Evolutionary conservation across 2,888 invertebrate genomes (phyloP).

Genomic region (Plebejus anna): DNA sequence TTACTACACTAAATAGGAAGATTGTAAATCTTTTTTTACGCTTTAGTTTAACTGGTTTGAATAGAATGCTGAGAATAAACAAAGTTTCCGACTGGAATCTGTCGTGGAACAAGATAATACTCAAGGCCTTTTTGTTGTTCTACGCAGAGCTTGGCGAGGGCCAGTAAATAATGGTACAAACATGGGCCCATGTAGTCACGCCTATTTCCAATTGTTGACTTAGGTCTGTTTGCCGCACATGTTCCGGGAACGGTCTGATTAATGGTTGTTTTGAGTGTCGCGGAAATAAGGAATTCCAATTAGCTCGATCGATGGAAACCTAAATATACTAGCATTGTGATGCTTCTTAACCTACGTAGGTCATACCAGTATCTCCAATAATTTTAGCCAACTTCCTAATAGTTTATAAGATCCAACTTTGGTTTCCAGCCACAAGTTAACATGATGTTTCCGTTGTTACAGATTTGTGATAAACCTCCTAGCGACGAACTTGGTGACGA

Average conservation of each 20-base stretch:
- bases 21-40: not conserved
- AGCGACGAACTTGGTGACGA: constrained; percentile 73
- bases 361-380: no score
- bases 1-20: not conserved
- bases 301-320: not conserved
- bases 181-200: not conserved
- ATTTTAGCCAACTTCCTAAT: not conserved
- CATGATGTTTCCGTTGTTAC: constrained; percentile 53
- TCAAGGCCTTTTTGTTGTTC: constrained; percentile 15
- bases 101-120: not conserved
- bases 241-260: not conserved
- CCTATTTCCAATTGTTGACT: constrained; percentile 4
- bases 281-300: constrained; percentile 8
- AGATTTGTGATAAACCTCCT: constrained; percentile 83
- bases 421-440: constrained; percentile 30
- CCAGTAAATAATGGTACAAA: constrained; percentile 8
- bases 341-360: no score
- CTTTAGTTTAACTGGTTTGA: not conserved
- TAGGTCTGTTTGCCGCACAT: not conserved
- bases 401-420: not conserved
- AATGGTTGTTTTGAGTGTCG: constrained; percentile 4
- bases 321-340: not conserved
- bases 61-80: not conserved
- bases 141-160: not conserved
- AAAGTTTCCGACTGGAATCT: constrained; percentile 1